phyloP scores from a whole-genome alignment of 2,113 vertebrate species.

The Arenaria interpres region DNA sequence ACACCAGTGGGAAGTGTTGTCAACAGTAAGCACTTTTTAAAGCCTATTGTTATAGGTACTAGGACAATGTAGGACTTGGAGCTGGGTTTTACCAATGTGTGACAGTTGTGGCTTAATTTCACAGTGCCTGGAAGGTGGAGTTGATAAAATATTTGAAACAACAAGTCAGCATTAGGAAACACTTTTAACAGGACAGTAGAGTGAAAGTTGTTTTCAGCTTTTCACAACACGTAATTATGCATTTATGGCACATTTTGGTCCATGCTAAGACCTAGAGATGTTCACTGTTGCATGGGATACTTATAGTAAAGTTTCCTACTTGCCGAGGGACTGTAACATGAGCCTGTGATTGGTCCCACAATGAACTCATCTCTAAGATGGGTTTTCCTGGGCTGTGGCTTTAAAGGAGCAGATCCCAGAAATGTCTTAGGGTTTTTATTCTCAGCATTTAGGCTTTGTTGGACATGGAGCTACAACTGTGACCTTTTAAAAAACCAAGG shows the following conservation, averaged over 20 bases:
- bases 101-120: neutral
- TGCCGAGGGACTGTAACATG: fast-evolving
- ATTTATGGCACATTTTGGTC: neutral
- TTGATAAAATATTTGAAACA: neutral
- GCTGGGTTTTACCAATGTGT: neutral
- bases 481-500: neutral
- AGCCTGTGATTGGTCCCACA: neutral
- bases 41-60: neutral
- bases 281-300: neutral
- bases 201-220: neutral
- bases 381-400: neutral
- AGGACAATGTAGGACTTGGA: neutral
- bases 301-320: neutral
- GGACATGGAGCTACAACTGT: neutral
- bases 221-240: neutral
- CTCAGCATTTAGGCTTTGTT: neutral
- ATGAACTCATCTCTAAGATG: neutral
- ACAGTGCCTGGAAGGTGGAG: neutral
- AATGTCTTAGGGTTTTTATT: neutral
- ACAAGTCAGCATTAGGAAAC: neutral
- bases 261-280: neutral
- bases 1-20: neutral
- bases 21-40: neutral
- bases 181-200: neutral
- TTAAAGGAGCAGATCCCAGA: neutral